Percentiles rank a stretch among this genome's conserved stretches.
These are phyloP conservation scores for Dendrocincla tyrannina DNA, from an alignment of 2,797 vertebrate species.

Conservation along the genomic window DNA sequence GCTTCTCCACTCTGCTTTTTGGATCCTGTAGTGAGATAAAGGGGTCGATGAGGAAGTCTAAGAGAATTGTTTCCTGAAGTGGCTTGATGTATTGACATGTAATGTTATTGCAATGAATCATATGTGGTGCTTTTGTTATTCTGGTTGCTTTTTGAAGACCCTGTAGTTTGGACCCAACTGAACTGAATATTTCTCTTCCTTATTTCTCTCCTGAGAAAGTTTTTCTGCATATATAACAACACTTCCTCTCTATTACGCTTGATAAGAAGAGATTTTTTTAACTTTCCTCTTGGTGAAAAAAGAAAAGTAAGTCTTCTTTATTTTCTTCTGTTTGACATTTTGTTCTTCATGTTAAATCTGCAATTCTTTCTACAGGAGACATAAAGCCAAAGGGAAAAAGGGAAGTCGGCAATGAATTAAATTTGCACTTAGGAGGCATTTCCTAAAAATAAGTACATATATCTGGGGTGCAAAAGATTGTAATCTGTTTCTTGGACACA, in stretches of 20 bases:
- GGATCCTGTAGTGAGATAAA: not conserved
- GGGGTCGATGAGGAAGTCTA: not conserved
- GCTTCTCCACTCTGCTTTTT: not conserved
- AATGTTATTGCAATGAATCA: constrained; percentile 34
- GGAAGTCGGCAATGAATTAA: not conserved
- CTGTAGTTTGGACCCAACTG: constrained; percentile 38
- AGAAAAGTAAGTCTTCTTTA: constrained; percentile 66
- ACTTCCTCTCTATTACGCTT: constrained; percentile 57
- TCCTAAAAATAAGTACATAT: not conserved
- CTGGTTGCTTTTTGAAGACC: constrained; percentile 57
- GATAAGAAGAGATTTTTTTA: constrained; percentile 65
- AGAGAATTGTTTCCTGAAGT: not conserved
- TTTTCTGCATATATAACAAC: constrained; percentile 47
- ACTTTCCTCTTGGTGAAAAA: constrained; percentile 67
- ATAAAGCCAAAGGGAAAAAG: constrained; percentile 3
- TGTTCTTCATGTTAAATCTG: constrained; percentile 51
- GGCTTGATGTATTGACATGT: not conserved
- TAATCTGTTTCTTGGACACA: not conserved
- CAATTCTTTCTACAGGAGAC: constrained; percentile 53
- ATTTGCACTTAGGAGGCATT: not conserved
- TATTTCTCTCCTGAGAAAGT: constrained; percentile 54
- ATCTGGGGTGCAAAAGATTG: not conserved
- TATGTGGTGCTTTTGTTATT: constrained; percentile 55
- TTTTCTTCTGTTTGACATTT: constrained; percentile 61
- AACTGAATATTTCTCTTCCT: constrained; percentile 50